A percentile compares a stretch with the other conserved stretches of the same genome.
Conservation (phyloP, 2,113 vertebrate genomes). For the Cryptomyrus ogoouensis region DNA sequence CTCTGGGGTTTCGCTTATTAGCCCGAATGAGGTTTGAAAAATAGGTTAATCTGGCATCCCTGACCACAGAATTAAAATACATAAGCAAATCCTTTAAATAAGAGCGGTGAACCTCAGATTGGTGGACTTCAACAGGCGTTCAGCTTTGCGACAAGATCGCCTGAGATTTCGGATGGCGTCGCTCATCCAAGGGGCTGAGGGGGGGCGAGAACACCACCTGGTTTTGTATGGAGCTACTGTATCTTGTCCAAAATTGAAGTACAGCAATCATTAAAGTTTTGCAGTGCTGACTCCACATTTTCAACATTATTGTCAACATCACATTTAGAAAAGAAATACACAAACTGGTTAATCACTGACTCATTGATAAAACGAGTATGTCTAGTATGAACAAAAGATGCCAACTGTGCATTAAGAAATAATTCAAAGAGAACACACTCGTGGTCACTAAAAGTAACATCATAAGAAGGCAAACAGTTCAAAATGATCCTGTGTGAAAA, state of each 20-base stretch:
- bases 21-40: neutral
- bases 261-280: neutral
- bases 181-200: too few relatives aligned
- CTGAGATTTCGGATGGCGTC: neutral
- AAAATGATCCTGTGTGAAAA: neutral
- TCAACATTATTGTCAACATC: neutral
- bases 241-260: neutral
- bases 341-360: neutral
- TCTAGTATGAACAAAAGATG: neutral
- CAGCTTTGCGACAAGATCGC: neutral
- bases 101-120: neutral
- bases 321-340: neutral
- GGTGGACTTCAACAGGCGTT: too few relatives aligned
- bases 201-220: too few relatives aligned
- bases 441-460: neutral
- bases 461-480: neutral
- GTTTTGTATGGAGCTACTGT: too few relatives aligned
- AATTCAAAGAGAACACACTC: neutral
- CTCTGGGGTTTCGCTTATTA: neutral
- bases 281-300: neutral
- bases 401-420: neutral
- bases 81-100: neutral
- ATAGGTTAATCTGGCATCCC: neutral
- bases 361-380: neutral
- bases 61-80: neutral